Percentiles rank a stretch among this genome's conserved stretches.
Conservation (phyloP, 1,140 invertebrate species). For the Eurosta solidaginis region DNA sequence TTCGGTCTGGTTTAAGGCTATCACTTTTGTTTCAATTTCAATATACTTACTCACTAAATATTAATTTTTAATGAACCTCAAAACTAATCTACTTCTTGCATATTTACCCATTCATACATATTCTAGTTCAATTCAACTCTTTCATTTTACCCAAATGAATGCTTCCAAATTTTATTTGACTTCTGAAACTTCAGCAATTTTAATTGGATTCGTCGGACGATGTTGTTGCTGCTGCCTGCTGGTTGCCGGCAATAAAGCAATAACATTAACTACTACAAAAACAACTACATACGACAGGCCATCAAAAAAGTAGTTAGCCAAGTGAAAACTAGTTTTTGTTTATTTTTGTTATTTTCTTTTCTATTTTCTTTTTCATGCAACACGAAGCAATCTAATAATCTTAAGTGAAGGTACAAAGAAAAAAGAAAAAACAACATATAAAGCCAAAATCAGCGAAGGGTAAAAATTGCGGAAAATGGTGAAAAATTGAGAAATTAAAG, state of each 20-base stretch:
- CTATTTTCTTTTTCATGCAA: not conserved
- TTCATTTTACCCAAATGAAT: not conserved
- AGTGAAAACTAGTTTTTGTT: not conserved
- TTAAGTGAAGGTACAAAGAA: not conserved
- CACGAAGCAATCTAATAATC: not conserved
- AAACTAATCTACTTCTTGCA: not conserved
- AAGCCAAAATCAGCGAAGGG: not conserved
- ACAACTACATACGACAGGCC: not conserved
- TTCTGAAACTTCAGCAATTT: slow-evolving; percentile 21
- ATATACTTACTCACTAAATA: too few relatives aligned
- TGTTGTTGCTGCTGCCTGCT: not conserved
- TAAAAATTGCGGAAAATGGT: not conserved
- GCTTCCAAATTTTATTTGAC: slow-evolving; percentile 14
- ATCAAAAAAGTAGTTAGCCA: not conserved
- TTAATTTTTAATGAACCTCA: not conserved
- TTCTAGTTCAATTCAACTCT: not conserved
- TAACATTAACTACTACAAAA: not conserved
- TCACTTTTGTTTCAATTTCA: too few relatives aligned
- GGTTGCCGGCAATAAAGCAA: not conserved
- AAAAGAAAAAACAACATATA: not conserved
- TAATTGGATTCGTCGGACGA: slow-evolving; percentile 11
- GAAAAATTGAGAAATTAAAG: not conserved
- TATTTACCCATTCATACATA: not conserved
- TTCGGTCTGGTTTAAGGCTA: too few relatives aligned
- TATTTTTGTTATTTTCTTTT: not conserved